These are phyloP conservation scores for Channa striata DNA, from an alignment of 2,797 vertebrate genomes.

Conservation along the genomic window DNA sequence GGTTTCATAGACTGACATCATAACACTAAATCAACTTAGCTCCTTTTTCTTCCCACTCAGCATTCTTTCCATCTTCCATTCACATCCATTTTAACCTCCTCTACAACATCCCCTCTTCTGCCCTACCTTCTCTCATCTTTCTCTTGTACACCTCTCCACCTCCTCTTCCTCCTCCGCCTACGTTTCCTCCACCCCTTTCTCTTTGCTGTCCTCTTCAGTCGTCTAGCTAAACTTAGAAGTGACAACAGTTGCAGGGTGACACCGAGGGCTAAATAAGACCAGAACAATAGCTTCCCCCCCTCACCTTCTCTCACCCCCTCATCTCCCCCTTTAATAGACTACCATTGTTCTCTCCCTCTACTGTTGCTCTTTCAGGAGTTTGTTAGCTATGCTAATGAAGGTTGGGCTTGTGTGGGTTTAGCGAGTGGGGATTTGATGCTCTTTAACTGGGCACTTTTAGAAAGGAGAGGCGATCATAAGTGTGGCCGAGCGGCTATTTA, in stretches of 20 bases:
- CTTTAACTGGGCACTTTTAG: constrained; percentile 79
- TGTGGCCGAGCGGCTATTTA: constrained; percentile 64
- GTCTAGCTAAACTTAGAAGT: constrained; percentile 84
- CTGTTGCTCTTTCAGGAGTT: constrained; percentile 79
- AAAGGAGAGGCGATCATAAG: constrained; percentile 71
- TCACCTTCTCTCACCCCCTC: constrained; percentile 40
- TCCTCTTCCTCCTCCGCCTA: constrained; percentile 23
- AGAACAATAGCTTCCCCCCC: constrained; percentile 76
- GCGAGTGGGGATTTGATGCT: constrained; percentile 80
- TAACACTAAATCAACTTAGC: not conserved
- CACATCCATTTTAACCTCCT: constrained; percentile 17
- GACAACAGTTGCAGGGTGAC: constrained; percentile 86
- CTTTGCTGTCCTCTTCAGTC: constrained; percentile 65
- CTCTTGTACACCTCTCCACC: constrained; percentile 10
- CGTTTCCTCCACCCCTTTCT: constrained; percentile 54
- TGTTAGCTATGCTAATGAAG: constrained; percentile 83
- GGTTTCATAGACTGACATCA: not conserved
- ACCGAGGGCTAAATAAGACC: constrained; percentile 81
- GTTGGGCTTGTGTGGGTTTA: constrained; percentile 76
- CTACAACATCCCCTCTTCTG: constrained; percentile 29
- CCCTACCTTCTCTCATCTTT: constrained; percentile 5
- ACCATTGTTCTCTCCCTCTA: constrained; percentile 76
- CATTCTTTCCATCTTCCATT: constrained; percentile 34
- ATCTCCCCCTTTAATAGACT: constrained; percentile 80
- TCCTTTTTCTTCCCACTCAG: constrained; percentile 7